phyloP scores from a whole-genome alignment of 2,113 vertebrate genomes.

The Campylorhamphus procurvoides region DNA sequence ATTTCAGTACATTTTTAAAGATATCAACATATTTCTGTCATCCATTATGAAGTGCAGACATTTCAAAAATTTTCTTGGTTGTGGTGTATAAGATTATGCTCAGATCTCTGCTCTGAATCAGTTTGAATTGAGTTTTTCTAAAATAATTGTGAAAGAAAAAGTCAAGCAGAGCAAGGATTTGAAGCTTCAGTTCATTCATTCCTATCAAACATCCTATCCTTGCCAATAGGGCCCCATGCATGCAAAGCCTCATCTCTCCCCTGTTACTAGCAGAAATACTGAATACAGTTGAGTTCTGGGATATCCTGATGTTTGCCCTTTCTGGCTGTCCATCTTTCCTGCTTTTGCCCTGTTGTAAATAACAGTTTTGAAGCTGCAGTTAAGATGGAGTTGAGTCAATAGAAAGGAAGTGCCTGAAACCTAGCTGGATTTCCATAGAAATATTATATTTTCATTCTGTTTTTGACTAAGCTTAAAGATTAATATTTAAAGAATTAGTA shows the following conservation, averaged over 20 bases:
- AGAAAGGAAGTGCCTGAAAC: conserved; percentile 30
- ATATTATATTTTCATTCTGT: conserved; percentile 63
- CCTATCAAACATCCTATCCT: neutral
- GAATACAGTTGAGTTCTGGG: neutral
- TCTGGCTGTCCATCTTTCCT: neutral
- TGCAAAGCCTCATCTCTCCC: neutral
- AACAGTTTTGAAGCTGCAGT: conserved; percentile 21
- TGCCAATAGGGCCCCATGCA: neutral
- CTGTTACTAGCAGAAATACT: neutral
- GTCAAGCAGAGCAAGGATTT: neutral
- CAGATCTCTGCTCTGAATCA: neutral
- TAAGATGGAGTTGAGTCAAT: conserved; percentile 16
- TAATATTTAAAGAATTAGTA: conserved; percentile 61
- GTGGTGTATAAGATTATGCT: neutral
- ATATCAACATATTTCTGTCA: neutral
- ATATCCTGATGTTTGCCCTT: neutral
- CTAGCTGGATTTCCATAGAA: conserved; percentile 63
- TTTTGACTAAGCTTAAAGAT: conserved; percentile 66
- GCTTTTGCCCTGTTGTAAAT: neutral
- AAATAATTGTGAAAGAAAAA: neutral
- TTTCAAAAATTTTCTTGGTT: neutral
- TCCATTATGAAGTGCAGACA: neutral
- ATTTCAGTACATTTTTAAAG: neutral
- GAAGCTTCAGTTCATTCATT: neutral
- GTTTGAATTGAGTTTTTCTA: neutral